phyloP scores from a whole-genome alignment of 2,888 invertebrate genomes.

The Adela reaumurella region DNA sequence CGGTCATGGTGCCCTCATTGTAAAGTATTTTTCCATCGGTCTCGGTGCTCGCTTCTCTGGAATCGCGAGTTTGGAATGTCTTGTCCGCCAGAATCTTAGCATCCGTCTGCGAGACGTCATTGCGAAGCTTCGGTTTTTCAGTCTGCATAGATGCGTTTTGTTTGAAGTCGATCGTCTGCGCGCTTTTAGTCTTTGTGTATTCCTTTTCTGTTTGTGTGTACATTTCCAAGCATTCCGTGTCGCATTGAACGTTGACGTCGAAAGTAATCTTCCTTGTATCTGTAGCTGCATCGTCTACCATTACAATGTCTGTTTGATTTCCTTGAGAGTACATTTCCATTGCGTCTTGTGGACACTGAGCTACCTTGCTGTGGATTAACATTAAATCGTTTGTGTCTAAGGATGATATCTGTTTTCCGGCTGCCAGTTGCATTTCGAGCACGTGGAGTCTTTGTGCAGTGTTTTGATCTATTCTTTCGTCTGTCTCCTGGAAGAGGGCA shows the following conservation, averaged over 20 bases:
- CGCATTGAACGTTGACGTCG: slow-evolving; percentile 36
- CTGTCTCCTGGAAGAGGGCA: slow-evolving; percentile 10
- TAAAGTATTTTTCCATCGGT: slow-evolving; percentile 17
- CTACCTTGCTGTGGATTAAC: slow-evolving; percentile 34
- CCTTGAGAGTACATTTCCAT: slow-evolving; percentile 33
- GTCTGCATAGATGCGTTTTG: slow-evolving; percentile 31
- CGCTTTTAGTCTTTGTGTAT: slow-evolving; percentile 33
- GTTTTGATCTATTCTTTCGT: slow-evolving; percentile 26
- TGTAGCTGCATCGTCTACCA: slow-evolving; percentile 34
- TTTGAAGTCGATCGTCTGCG: slow-evolving; percentile 27
- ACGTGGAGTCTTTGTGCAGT: slow-evolving; percentile 27
- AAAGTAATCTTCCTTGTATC: slow-evolving; percentile 38
- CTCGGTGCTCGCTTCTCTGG: slow-evolving; percentile 20
- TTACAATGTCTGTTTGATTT: slow-evolving; percentile 38
- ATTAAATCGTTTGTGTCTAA: slow-evolving; percentile 31
- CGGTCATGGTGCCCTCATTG: slow-evolving; percentile 19
- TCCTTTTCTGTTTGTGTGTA: slow-evolving; percentile 35
- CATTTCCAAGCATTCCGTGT: slow-evolving; percentile 30
- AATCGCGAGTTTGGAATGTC: slow-evolving; percentile 22
- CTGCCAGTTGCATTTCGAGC: slow-evolving; percentile 39
- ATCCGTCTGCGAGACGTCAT: slow-evolving; percentile 27
- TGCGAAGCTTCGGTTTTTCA: slow-evolving; percentile 26
- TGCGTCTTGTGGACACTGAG: slow-evolving; percentile 39
- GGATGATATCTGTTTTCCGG: slow-evolving; percentile 38
- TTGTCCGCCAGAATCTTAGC: slow-evolving; percentile 22